Conservation (phyloP, 2,113 vertebrate genomes). For the Coptodon bakossiorum region DNA sequence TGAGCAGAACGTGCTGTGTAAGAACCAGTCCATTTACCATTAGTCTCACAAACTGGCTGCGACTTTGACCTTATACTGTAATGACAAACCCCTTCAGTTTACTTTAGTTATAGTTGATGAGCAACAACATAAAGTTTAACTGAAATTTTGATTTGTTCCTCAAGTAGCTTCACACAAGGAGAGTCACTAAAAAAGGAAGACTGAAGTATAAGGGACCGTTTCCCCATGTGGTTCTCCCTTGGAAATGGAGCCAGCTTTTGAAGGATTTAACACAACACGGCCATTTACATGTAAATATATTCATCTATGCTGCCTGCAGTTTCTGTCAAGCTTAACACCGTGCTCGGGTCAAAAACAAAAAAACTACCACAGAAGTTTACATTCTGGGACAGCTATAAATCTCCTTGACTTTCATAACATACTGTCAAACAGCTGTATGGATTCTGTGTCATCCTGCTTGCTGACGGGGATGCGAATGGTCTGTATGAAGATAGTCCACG, state of each 20-base stretch:
- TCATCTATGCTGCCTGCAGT: background rate
- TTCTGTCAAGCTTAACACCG: background rate
- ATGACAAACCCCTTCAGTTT: background rate
- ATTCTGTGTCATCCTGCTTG: background rate
- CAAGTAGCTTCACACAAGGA: background rate
- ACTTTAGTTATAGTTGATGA: background rate
- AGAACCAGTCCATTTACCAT: background rate
- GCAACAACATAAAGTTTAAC: background rate
- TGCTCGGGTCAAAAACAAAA: background rate
- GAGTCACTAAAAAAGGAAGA: background rate
- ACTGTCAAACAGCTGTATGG: background rate
- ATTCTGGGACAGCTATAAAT: background rate
- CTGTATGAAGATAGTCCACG: background rate
- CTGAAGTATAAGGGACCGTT: background rate
- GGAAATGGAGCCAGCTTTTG: background rate
- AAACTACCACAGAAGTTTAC: background rate
- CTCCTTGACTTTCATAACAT: background rate
- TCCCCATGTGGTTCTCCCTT: background rate
- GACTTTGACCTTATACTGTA: background rate
- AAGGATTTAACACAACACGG: background rate
- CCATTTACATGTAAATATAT: conserved; percentile 27
- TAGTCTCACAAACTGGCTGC: background rate
- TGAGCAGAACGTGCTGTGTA: background rate
- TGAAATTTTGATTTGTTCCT: background rate
- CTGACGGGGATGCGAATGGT: background rate